Base-by-base conservation (phyloP, 2,797 vertebrate species). In the Lagocephalus sceleratus region DNA sequence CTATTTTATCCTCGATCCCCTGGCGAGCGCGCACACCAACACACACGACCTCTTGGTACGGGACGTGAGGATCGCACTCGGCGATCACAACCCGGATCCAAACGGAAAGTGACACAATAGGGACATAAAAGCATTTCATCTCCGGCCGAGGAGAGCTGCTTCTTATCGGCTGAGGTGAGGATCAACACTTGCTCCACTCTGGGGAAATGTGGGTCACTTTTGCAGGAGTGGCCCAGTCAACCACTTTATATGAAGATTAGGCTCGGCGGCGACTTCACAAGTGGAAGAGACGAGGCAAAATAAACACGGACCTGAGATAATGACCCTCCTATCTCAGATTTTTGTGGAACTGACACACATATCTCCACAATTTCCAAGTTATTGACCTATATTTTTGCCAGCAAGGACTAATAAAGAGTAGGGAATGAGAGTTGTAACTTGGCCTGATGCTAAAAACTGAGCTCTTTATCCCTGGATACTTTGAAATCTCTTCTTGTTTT, bases 41-140 rank as follows among this genome's bases (percentile, higher is more conserved):
- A 29, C n/a, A 32, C 20, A 40, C 44, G 42, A 43, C 51, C 40
- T 23, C 15, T 46, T 32, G 9, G 8, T 48, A 15, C 53, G 15
- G 23, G 32, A 42, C 38, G 5, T 1, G 20, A 14, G 29, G 49
- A 66, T 68, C 51, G 38, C 63, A 45, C 55, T 21, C 66, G 54
- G 50, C 39, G 66, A 83, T 84, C 78, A 71, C 71, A 35, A 56
- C 47, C 56, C 21, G 50, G 60, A 66, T 58, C 80, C 71, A 61
- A 82, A 83, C 72, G 75, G 59, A 81, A 83, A 73, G 75, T 76
- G 82, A 87, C 82, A 86, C 82, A 88, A 86, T 78, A 78, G 67
- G 85, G 79, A 72, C 85, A 85, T 56, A 60, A 63, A 76, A 61
- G 66, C 58, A 67, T 75, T 68, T 70, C 78, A 66, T 77, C 64